phyloP scores from a whole-genome alignment of 1,140 invertebrate genomes.

The Temnothorax longispinosus region DNA sequence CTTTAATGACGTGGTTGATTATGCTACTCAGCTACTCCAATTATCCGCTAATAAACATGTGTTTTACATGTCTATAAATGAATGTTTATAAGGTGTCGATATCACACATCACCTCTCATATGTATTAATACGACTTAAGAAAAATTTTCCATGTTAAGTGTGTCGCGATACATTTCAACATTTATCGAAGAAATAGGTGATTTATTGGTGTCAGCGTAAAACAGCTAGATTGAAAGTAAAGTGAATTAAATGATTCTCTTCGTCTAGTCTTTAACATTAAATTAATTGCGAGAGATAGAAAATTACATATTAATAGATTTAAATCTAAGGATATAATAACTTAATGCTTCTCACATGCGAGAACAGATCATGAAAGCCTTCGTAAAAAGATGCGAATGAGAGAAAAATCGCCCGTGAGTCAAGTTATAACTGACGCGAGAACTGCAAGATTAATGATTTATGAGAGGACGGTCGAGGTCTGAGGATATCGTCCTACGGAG shows the following conservation, averaged over 20 bases:
- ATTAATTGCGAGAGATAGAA: neutral
- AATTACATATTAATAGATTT: neutral
- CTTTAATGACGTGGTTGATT: neutral
- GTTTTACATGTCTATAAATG: slow-evolving; percentile 7
- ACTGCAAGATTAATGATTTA: neutral
- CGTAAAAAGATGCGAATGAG: neutral
- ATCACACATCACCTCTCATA: neutral
- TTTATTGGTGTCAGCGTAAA: neutral
- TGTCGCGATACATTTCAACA: neutral
- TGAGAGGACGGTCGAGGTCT: neutral
- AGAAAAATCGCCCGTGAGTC: neutral
- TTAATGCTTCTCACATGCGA: neutral
- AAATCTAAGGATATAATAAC: neutral
- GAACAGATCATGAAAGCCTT: too few species aligned
- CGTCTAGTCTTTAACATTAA: neutral
- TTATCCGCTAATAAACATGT: slow-evolving; percentile 30
- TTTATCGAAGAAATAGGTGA: neutral
- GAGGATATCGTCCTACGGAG: neutral
- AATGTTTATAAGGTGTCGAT: neutral
- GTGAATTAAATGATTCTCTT: neutral
- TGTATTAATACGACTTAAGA: neutral
- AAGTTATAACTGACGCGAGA: neutral
- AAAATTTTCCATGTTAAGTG: neutral
- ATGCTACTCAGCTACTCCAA: neutral
- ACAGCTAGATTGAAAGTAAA: neutral